Base-by-base conservation (phyloP, 1,140 invertebrate genomes). In the Megalopta genalis region DNA sequence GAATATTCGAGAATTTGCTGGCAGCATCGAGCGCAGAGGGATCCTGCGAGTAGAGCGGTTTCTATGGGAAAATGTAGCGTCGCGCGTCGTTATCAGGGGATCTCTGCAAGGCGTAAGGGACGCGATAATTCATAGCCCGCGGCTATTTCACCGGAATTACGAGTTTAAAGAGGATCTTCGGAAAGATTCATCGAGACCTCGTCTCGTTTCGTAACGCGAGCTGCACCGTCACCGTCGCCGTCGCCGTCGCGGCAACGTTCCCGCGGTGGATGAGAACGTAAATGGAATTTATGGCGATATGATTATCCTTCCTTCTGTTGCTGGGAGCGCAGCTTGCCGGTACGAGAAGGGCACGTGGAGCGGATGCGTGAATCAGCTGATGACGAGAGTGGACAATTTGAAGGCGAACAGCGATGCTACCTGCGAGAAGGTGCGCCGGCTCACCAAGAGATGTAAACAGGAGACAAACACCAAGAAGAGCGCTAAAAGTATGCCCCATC, bases 301-400 rank as follows among this genome's bases (percentile, higher is more conserved):
- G 86, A 88, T 88, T 88, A 88, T 85, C 83, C 14, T 84, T 82
- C 21, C 10, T 90, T 82, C 76, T 81, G 10, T 85, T 77, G 81
- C 80, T 83, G 82, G 75, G 84, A 86, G 25, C 42, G 70, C 90
- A 96, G 96, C 95, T 69, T 97, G 96, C 90, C 95, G 96, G 82
- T 97, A 97, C 89, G 95, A 96, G 85, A 96, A 96, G 90, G 96
- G 96, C 42, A 92, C 95, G 59, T 96, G 96, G 95, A 94, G 94
- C 88, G 95, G 94, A 89, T 97, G 96, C 90, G 91, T 94, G 64
- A 95, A 95, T 83, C 95, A 95, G 65, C 93, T 94, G 90, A 96
- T 96, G 94, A 94, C 94, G 21, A 94, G 96, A 89, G 95, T 94
- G 79, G 95, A 97, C 88, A 95, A 94, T 89, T 87, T 97, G 83